Conservation (phyloP, 2,113 vertebrate species). For the Ploceus nigricollis region DNA sequence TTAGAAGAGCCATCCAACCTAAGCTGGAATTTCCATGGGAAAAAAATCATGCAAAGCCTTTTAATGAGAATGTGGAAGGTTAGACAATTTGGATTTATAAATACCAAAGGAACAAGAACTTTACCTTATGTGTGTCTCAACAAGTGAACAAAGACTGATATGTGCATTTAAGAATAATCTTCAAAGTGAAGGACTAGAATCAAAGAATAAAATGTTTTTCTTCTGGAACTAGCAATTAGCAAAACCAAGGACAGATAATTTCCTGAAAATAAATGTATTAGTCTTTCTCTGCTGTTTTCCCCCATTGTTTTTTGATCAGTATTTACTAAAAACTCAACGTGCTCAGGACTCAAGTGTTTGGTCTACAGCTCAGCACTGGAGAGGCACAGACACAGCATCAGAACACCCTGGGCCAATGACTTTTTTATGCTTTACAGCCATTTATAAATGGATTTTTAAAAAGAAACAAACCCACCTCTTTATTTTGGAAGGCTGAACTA, state of each 20-base stretch:
- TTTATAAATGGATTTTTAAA: not conserved
- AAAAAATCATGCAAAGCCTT: not conserved
- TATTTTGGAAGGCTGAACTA: not conserved
- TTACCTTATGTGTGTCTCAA: not conserved
- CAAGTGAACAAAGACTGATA: not conserved
- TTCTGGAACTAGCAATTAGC: constrained; percentile 33
- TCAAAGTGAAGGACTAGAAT: constrained; percentile 29
- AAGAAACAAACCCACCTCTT: not conserved
- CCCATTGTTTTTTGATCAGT: constrained; percentile 12
- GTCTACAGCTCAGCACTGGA: constrained; percentile 15
- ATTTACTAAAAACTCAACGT: constrained; percentile 17
- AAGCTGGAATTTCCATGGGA: not conserved
- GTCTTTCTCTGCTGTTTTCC: not conserved
- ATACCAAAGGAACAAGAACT: not conserved
- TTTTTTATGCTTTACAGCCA: not conserved
- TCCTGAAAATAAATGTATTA: not conserved
- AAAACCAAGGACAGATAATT: constrained; percentile 57
- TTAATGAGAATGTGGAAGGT: not conserved
- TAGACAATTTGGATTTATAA: not conserved
- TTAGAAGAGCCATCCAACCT: not conserved
- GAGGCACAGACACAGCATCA: constrained; percentile 27
- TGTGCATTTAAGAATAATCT: not conserved
- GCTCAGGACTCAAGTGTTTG: constrained; percentile 37
- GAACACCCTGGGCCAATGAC: not conserved
- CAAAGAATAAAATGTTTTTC: constrained; percentile 40